These are phyloP conservation scores for Dione juno DNA, from an alignment of 2,888 invertebrate genomes.

Conservation along the genomic window DNA sequence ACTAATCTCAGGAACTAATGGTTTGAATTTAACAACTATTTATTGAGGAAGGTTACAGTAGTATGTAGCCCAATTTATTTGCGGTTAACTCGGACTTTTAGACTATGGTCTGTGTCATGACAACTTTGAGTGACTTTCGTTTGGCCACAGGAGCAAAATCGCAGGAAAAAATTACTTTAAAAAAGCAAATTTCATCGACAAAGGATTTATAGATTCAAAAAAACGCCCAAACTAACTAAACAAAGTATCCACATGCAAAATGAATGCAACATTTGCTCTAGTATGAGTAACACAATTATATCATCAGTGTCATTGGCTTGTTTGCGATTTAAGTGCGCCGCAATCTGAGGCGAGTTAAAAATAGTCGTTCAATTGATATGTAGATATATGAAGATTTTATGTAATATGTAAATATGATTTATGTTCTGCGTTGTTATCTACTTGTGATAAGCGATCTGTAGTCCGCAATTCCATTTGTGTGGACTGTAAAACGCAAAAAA, in stretches of 20 bases:
- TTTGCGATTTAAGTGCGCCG: slow-evolving; percentile 13
- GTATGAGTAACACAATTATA: slow-evolving; percentile 23
- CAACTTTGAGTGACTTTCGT: too few relatives aligned
- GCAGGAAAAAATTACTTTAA: too few relatives aligned
- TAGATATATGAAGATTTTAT: background rate
- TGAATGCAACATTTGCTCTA: background rate
- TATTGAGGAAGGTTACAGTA: too few relatives aligned
- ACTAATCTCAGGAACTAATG: too few relatives aligned
- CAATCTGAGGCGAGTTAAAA: slow-evolving; percentile 25
- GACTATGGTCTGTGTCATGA: too few relatives aligned
- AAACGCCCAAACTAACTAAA: background rate
- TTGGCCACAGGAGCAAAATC: too few relatives aligned
- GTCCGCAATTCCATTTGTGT: background rate
- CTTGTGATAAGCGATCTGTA: background rate
- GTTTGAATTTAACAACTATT: too few relatives aligned
- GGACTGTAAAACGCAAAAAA: too few relatives aligned
- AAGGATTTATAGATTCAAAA: too few relatives aligned
- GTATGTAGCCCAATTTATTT: too few relatives aligned
- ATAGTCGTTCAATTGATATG: slow-evolving; percentile 13
- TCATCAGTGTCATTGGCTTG: slow-evolving; percentile 25
- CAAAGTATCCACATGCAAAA: background rate
- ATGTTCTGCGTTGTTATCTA: background rate
- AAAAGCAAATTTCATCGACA: too few relatives aligned
- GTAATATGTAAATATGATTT: background rate
- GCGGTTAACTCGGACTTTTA: too few relatives aligned